Evolutionary conservation across 35 echinoderm and acorn worm species (phyloP).

Genomic region (Patiria miniata): DNA sequence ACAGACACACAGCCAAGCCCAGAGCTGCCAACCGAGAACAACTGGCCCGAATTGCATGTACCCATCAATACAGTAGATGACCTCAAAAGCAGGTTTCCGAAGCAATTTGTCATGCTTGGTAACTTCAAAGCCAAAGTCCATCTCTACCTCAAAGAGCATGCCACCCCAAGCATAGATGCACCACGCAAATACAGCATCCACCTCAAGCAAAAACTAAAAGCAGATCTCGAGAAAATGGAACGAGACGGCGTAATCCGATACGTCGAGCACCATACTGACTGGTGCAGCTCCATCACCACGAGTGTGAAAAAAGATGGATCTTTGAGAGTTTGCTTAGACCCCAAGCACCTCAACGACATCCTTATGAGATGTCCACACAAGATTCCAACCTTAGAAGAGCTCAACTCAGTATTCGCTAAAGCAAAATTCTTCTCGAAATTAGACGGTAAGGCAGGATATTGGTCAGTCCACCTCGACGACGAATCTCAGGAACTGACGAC

Average conservation of each 20-base stretch:
- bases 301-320: slow-evolving; percentile 52
- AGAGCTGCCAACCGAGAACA: background rate
- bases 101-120: slow-evolving; percentile 53
- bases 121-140: slow-evolving; percentile 55
- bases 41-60: background rate
- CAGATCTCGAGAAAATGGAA: slow-evolving; percentile 64
- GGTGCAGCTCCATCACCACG: slow-evolving; percentile 58
- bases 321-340: slow-evolving; percentile 64
- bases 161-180: slow-evolving; percentile 40
- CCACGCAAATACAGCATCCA: slow-evolving; percentile 60
- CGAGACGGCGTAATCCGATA: slow-evolving; percentile 38
- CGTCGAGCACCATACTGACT: slow-evolving; percentile 54
- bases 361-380: slow-evolving; percentile 68
- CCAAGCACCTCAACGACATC: slow-evolving; percentile 54
- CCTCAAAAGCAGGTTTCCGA: slow-evolving; percentile 10
- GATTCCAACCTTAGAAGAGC: slow-evolving; percentile 8
- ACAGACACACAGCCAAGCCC: background rate
- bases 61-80: background rate
- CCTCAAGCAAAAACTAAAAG: slow-evolving; percentile 55
- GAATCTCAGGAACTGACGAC: slow-evolving; percentile 63
- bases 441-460: slow-evolving; percentile 64
- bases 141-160: slow-evolving; percentile 46
- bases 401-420: slow-evolving; percentile 1
- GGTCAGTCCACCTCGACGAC: slow-evolving; percentile 61
- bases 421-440: slow-evolving; percentile 64